Conservation (phyloP, 1,140 invertebrate genomes). For the Halictus rubicundus region DNA sequence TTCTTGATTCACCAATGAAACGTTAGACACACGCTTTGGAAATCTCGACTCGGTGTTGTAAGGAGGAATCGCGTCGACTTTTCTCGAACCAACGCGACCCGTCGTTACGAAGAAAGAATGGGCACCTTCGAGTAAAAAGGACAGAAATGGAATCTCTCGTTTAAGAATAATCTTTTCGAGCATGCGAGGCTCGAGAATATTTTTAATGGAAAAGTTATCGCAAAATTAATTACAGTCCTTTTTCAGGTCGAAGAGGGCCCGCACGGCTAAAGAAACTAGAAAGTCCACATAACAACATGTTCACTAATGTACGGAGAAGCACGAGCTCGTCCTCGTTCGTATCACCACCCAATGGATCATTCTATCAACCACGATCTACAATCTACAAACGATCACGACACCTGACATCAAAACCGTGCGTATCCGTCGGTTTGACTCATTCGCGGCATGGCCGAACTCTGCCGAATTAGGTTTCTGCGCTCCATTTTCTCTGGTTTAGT, state of each 20-base stretch:
- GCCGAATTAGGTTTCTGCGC: slow-evolving; percentile 33
- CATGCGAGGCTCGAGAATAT: too few relatives aligned
- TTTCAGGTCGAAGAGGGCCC: background rate
- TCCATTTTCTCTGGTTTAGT: slow-evolving; percentile 59
- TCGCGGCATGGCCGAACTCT: slow-evolving; percentile 29
- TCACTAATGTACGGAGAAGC: slow-evolving; percentile 33
- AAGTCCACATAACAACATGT: slow-evolving; percentile 45
- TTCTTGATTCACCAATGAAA: background rate
- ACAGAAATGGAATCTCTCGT: too few relatives aligned
- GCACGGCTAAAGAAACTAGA: slow-evolving; percentile 13
- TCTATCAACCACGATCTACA: slow-evolving; percentile 11
- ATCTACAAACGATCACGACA: slow-evolving; percentile 33
- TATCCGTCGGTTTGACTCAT: slow-evolving; percentile 18
- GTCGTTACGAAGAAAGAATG: background rate
- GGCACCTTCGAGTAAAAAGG: slow-evolving; percentile 1
- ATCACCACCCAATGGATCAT: slow-evolving; percentile 9
- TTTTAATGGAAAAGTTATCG: too few relatives aligned
- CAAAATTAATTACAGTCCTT: background rate
- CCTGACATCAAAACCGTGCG: slow-evolving; percentile 42
- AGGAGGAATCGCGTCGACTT: slow-evolving; percentile 12
- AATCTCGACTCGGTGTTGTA: background rate
- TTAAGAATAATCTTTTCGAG: too few relatives aligned
- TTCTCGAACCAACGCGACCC: background rate
- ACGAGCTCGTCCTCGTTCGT: slow-evolving; percentile 16
- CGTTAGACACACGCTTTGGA: background rate